Evolutionary conservation across 2,113 vertebrate genomes (phyloP), one percentile per base, ranked within the genome.

Genomic region (Otocyon megalotis): DNA sequence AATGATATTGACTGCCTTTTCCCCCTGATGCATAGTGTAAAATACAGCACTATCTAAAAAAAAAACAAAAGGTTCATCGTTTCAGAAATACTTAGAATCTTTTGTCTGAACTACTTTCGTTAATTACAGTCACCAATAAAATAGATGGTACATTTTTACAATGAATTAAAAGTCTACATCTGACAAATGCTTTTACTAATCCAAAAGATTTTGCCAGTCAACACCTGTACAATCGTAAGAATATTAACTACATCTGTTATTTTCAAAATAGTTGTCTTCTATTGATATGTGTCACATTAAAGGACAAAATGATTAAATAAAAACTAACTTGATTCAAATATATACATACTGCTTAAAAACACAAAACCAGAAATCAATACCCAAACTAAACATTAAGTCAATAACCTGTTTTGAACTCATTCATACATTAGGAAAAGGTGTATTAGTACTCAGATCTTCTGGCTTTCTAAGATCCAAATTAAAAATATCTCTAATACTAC

Each of bases 381-480:
- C 94, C 20, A 54, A 30, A 58, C 35, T 32, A 91, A 96, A 93
- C 17, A 88, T 82, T 65, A 91, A 96, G 90, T 94, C 67, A 93
- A 77, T 26, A 90, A 97, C 28, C 17, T 90, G 90, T 58, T 93
- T 96, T 85, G 88, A 94, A 93, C 84, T 94, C 77, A 93, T 77
- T 92, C 90, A 96, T 81, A 84, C 24, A 96, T 11, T n/a, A 2
- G 3, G 15, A 84, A 83, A 92, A 54, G 58, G 56, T 6, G 15
- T 56, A 91, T 71, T 82, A 97, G 76, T 54, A 22, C 60, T 96
- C 53, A 88, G 53, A 92, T 54, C 20, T 80, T 87, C 62, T 53
- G 54, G 43, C 54, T 72, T 94, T 96, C 69, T 54, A 77, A 96
- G 48, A 62, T 53, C 50, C 65, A 83, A 97, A 91, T 91, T 85